These are phyloP conservation scores for Cassiopea xamachana DNA, from an alignment of 30 jellyfish, hydroid and myxozoan genomes.

Conservation along the genomic window DNA sequence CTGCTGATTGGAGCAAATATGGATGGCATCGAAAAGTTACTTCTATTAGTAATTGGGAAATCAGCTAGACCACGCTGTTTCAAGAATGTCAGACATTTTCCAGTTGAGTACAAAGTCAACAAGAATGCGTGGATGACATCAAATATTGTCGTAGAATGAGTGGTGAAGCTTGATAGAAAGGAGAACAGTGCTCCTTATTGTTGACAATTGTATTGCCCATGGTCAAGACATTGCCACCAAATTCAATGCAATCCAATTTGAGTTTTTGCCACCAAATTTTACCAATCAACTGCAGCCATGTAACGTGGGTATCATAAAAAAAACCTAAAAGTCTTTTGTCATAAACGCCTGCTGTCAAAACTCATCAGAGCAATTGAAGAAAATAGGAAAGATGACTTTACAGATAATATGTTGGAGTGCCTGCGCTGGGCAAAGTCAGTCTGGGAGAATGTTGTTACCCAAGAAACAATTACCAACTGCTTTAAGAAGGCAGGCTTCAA, in stretches of 20 bases:
- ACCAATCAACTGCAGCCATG: conserved; percentile 40
- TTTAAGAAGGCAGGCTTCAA: conserved; percentile 1
- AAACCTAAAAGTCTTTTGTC: conserved; percentile 7
- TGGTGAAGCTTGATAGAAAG: not conserved
- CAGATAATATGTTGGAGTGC: conserved; percentile 10
- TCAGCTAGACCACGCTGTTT: not conserved
- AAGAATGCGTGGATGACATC: not conserved
- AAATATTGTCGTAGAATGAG: not conserved
- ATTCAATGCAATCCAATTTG: conserved; percentile 3
- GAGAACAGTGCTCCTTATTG: conserved; percentile 28
- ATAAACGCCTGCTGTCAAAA: conserved; percentile 25
- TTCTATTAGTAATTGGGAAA: not conserved
- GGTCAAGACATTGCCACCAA: conserved; percentile 22
- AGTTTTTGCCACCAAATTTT: conserved; percentile 28
- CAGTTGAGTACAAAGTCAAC: too few relatives aligned
- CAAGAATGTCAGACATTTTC: not conserved
- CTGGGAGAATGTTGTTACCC: conserved; percentile 26
- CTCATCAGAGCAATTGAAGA: conserved; percentile 39
- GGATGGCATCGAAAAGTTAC: not conserved
- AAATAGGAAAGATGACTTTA: conserved; percentile 19
- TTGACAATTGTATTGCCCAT: conserved; percentile 32
- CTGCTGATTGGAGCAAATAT: not conserved
- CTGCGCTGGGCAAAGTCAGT: conserved; percentile 37
- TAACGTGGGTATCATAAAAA: conserved; percentile 18
- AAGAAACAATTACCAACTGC: conserved; percentile 27